phyloP scores from a whole-genome alignment of 1,140 invertebrate species.

The Lutraria rhynchaena region DNA sequence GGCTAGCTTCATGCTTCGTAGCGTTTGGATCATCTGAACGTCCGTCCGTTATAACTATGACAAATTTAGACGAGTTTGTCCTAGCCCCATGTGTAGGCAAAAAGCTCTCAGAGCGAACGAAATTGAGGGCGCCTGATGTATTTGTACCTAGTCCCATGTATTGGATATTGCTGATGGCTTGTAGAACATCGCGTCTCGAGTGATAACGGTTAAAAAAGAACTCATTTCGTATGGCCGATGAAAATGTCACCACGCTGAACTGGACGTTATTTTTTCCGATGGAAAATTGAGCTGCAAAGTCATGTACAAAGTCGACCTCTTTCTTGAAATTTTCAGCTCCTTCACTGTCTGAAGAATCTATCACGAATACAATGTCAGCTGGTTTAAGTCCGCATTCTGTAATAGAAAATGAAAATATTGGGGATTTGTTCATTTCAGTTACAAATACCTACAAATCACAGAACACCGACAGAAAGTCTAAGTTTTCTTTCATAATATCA shows the following conservation, averaged over 20 bases:
- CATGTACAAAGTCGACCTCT: conserved; percentile 59
- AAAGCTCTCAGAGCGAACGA: conserved; percentile 37
- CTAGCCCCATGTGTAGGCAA: conserved; percentile 42
- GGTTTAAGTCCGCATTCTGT: conserved; percentile 45
- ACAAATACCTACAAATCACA: background rate
- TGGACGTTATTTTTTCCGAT: conserved; percentile 61
- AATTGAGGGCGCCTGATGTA: conserved; percentile 17
- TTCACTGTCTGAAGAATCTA: conserved; percentile 65
- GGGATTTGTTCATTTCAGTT: too few species aligned
- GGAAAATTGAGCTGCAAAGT: conserved; percentile 50
- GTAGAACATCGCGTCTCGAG: conserved; percentile 20
- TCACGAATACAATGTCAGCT: conserved; percentile 71
- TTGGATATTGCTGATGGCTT: conserved; percentile 50
- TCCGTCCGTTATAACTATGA: conserved; percentile 63
- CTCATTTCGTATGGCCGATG: conserved; percentile 10
- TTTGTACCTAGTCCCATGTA: conserved; percentile 53
- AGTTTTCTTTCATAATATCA: background rate
- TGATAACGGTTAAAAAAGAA: conserved; percentile 57
- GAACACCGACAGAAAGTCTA: background rate
- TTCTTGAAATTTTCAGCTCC: conserved; percentile 57
- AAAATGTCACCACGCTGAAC: conserved; percentile 60
- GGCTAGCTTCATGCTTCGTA: conserved; percentile 40
- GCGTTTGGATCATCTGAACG: conserved; percentile 30
- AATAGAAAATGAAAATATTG: background rate
- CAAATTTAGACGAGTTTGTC: conserved; percentile 44